Percentiles rank a stretch among this genome's conserved stretches.
Evolutionary conservation across 2,113 vertebrate species (phyloP).

Genomic region (Chionis minor): DNA sequence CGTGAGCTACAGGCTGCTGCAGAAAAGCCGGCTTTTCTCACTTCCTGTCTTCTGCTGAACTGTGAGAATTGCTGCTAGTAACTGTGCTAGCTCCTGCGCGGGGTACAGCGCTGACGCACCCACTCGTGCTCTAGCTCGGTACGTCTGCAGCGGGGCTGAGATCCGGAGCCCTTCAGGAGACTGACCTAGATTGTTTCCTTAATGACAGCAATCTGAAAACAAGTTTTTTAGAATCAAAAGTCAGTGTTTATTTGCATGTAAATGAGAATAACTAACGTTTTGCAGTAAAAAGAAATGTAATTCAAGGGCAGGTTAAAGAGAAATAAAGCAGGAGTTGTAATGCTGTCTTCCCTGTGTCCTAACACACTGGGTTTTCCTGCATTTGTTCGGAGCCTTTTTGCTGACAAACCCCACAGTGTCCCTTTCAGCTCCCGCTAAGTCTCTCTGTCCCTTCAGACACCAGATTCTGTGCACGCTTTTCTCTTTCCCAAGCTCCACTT

Average conservation of each 20-base stretch:
- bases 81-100: background rate
- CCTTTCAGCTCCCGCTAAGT: background rate
- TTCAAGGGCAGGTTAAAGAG: background rate
- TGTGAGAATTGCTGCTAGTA: too few species aligned
- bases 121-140: background rate
- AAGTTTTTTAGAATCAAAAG: background rate
- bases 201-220: background rate
- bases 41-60: background rate
- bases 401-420: background rate
- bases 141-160: background rate
- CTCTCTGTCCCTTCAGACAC: background rate
- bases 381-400: background rate
- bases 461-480: background rate
- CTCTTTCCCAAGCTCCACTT: background rate
- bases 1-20: background rate
- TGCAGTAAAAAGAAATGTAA: background rate
- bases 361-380: background rate
- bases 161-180: background rate
- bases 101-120: rapidly evolving
- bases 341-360: background rate
- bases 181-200: background rate
- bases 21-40: background rate
- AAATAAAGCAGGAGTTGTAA: background rate
- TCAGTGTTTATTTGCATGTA: background rate
- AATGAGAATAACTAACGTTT: background rate